Evolutionary conservation across 2,888 invertebrate species (phyloP).

Genomic region (Tinea trinotella): DNA sequence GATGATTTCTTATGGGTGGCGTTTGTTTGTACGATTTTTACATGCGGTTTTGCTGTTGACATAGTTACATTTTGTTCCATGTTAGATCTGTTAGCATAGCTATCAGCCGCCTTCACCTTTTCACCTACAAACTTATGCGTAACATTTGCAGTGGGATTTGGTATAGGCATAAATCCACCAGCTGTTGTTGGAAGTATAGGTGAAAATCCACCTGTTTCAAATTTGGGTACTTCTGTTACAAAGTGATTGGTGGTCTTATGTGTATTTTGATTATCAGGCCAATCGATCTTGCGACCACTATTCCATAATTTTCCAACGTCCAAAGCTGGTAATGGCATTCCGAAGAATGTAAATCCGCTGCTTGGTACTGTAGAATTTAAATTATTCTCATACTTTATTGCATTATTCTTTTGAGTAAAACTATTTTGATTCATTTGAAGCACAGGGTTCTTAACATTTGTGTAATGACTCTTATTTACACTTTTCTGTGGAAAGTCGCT

Average conservation of each 20-base stretch:
- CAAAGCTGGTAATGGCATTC: slow-evolving; percentile 83
- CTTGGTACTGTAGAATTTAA: slow-evolving; percentile 59
- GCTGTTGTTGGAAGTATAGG: slow-evolving; percentile 80
- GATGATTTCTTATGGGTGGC: slow-evolving; percentile 52
- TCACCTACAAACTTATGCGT: slow-evolving; percentile 33
- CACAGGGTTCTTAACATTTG: slow-evolving; percentile 73
- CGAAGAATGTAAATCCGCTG: slow-evolving; percentile 86
- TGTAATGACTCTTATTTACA: slow-evolving; percentile 49
- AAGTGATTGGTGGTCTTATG: slow-evolving; percentile 40
- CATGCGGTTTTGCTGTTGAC: slow-evolving; percentile 36
- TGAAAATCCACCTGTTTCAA: slow-evolving; percentile 83
- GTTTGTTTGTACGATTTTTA: slow-evolving; percentile 38
- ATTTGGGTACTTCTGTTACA: slow-evolving; percentile 68
- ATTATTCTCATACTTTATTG: slow-evolving; percentile 41
- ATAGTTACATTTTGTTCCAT: slow-evolving; percentile 33
- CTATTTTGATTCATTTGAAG: slow-evolving; percentile 49
- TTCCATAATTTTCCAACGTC: slow-evolving; percentile 78
- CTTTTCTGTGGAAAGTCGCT: slow-evolving; percentile 40
- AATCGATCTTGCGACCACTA: slow-evolving; percentile 59
- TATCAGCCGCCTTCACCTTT: slow-evolving; percentile 28
- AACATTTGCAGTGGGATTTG: slow-evolving; percentile 47
- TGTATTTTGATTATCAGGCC: slow-evolving; percentile 45
- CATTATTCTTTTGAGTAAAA: slow-evolving; percentile 32
- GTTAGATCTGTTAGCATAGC: slow-evolving; percentile 35
- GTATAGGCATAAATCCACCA: slow-evolving; percentile 81